A percentile compares a stretch with the other conserved stretches of the same genome.
phyloP scores from a whole-genome alignment of 2,113 vertebrate genomes.

The Syrmaticus mikado region DNA sequence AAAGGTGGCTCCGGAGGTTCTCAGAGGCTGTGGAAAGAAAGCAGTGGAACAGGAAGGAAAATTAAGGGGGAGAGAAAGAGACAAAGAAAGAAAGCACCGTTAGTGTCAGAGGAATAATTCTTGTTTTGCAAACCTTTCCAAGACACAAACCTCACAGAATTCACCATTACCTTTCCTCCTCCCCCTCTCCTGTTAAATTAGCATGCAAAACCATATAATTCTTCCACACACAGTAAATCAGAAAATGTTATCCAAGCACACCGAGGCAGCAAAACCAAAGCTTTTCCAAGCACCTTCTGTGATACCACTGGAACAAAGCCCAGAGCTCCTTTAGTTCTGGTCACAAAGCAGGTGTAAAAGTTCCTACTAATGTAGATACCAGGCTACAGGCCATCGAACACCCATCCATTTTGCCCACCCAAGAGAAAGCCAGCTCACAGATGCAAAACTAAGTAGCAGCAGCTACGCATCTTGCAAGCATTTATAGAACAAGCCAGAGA shows the following conservation, averaged over 20 bases:
- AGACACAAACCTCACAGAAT: not conserved
- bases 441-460: not conserved
- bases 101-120: slow-evolving; percentile 6
- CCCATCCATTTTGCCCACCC: not conserved
- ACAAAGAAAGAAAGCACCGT: not conserved
- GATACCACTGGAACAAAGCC: not conserved
- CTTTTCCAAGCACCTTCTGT: not conserved
- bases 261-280: not conserved
- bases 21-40: slow-evolving; percentile 79
- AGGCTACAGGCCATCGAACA: not conserved
- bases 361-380: not conserved
- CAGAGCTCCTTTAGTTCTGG: not conserved
- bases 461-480: not conserved
- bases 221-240: not conserved
- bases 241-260: not conserved
- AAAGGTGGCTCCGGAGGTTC: slow-evolving; percentile 68
- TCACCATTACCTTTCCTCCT: not conserved
- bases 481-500: not conserved
- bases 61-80: not conserved
- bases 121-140: not conserved
- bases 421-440: not conserved
- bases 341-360: not conserved
- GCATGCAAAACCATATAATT: not conserved
- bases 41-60: not conserved
- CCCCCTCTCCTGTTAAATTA: not conserved